Conservation (phyloP, 2,113 vertebrate genomes). For the Pachyramphus minor region DNA sequence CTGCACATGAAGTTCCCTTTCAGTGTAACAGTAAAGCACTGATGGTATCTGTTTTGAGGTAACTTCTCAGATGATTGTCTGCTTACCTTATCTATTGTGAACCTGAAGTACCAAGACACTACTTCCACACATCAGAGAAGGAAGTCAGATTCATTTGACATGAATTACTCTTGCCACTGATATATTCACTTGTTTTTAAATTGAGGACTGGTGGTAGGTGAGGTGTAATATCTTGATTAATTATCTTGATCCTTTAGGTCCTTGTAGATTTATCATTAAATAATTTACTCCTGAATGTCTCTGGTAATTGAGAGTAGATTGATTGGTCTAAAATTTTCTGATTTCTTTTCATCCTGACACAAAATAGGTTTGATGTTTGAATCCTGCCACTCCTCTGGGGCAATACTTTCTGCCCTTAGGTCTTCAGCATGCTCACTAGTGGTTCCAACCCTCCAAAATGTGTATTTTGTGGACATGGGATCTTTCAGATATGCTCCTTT, state of each 20-base stretch:
- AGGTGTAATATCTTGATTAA: not conserved
- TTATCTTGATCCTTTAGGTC: not conserved
- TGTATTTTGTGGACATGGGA: not conserved
- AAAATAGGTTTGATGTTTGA: not conserved
- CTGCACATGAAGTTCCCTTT: not conserved
- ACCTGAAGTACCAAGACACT: not conserved
- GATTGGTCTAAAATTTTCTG: not conserved
- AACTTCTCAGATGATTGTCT: not conserved
- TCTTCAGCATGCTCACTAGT: not conserved
- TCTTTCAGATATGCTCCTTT: not conserved
- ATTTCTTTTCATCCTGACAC: not conserved
- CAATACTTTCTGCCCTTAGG: not conserved
- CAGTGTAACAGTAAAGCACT: not conserved
- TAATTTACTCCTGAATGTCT: not conserved
- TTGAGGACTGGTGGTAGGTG: not conserved
- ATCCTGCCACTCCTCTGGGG: not conserved
- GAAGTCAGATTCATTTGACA: not conserved
- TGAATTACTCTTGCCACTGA: not conserved
- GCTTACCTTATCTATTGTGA: not conserved
- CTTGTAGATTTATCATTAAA: not conserved
- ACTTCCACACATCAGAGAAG: not conserved
- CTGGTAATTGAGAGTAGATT: not conserved
- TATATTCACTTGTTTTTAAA: not conserved
- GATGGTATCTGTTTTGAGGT: not conserved
- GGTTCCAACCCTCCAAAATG: not conserved